Evolutionary conservation across 1,140 invertebrate genomes (phyloP).

Genomic region (Hypothenemus hampei): DNA sequence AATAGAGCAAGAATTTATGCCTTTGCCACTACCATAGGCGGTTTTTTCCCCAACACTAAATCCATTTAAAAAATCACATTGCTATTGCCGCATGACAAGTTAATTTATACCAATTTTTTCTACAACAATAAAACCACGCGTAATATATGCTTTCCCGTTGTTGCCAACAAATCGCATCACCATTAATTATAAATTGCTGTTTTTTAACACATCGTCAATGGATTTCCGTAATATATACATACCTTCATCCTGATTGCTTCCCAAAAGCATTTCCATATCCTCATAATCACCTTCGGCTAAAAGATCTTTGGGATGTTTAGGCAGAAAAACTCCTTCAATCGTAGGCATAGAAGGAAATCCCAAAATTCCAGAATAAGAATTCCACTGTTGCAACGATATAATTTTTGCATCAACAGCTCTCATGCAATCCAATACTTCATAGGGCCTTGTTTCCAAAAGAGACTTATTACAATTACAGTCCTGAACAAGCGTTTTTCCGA

Average conservation of each 20-base stretch:
- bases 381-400: constrained; percentile 84
- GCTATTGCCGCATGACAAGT: too few species aligned
- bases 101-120: too few species aligned
- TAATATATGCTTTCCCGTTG: too few species aligned
- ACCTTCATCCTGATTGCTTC: constrained; percentile 88
- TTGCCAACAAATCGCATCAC: too few species aligned
- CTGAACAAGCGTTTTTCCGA: constrained; percentile 68
- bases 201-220: too few species aligned
- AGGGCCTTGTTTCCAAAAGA: constrained; percentile 57
- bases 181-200: too few species aligned
- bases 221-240: constrained; percentile 41
- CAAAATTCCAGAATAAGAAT: constrained; percentile 83
- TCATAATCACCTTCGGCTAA: constrained; percentile 74
- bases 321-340: constrained; percentile 78
- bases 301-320: constrained; percentile 77
- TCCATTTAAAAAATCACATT: too few species aligned
- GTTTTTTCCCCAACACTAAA: too few species aligned
- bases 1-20: constrained; percentile 10
- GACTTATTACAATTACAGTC: constrained; percentile 80
- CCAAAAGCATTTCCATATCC: constrained; percentile 79
- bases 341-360: constrained; percentile 84
- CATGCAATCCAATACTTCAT: constrained; percentile 78
- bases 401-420: constrained; percentile 77
- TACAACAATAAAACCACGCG: too few species aligned
- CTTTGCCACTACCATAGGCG: too few species aligned